These are phyloP conservation scores for Peromyscus aztecus DNA, from an alignment of 2,797 vertebrate species.

Conservation along the genomic window DNA sequence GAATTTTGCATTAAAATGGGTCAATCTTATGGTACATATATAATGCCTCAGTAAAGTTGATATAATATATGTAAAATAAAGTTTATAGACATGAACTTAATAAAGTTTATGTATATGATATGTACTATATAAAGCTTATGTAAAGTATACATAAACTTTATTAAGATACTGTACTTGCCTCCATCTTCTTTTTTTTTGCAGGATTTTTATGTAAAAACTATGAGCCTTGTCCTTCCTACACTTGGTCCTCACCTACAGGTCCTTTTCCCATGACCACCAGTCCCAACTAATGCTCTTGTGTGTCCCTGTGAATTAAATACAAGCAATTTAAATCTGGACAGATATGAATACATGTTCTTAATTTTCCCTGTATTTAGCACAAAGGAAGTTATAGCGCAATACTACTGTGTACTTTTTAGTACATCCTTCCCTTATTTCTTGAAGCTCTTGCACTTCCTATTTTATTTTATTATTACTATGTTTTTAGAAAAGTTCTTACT, in stretches of 20 bases:
- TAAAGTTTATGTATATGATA: neutral
- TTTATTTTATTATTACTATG: neutral
- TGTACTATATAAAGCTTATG: neutral
- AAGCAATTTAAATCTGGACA: neutral
- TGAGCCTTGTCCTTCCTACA: neutral
- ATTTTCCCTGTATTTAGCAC: neutral
- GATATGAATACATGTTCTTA: neutral
- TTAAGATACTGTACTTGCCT: neutral
- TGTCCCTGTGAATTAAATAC: neutral
- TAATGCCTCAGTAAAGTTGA: slow-evolving; percentile 14
- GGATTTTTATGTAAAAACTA: neutral
- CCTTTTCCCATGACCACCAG: accelerated
- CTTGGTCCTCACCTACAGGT: neutral
- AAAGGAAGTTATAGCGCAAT: neutral
- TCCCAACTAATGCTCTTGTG: too few species aligned
- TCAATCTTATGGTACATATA: neutral
- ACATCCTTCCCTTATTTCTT: neutral
- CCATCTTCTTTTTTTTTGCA: neutral
- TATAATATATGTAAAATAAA: slow-evolving; percentile 10
- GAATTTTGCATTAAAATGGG: neutral
- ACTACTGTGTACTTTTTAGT: neutral
- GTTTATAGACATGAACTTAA: neutral
- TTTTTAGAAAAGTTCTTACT: neutral
- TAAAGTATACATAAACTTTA: neutral
- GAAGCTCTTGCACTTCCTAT: neutral